Evolutionary conservation across 2,888 invertebrate species (phyloP).

Genomic region (Melanotus villosus): DNA sequence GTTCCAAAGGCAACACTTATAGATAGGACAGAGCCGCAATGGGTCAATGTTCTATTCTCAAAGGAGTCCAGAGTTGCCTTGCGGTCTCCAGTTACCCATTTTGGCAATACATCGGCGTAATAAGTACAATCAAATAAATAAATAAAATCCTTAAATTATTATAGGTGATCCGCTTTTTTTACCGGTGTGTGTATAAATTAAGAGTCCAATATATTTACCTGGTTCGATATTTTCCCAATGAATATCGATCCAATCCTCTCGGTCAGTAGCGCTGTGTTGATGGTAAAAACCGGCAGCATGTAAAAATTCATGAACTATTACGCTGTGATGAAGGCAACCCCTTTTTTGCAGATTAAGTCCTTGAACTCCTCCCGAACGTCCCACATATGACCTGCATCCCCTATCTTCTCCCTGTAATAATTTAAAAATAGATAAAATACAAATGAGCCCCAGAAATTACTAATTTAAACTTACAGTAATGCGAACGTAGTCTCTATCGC

Average conservation of each 20-base stretch:
- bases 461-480: conserved; percentile 36
- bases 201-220: conserved; percentile 64
- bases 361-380: conserved; percentile 13
- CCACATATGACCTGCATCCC: conserved; percentile 18
- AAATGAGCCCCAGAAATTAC: not conserved
- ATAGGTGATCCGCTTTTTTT: no score
- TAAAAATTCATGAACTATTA: conserved; percentile 83
- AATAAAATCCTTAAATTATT: no score
- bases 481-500: conserved; percentile 32
- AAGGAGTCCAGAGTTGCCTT: no score
- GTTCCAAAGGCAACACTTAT: no score
- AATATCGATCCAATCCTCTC: conserved; percentile 83
- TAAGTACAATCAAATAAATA: no score
- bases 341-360: conserved; percentile 19
- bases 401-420: conserved; percentile 17
- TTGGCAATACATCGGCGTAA: no score
- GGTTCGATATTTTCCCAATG: conserved; percentile 79
- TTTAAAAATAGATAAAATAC: not conserved
- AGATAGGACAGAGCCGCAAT: no score
- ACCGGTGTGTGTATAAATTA: no score
- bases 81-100: no score
- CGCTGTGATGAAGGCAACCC: conserved; percentile 67
- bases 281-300: conserved; percentile 88
- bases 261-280: conserved; percentile 84
- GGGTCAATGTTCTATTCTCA: no score